Evolutionary conservation across 1,140 invertebrate species (phyloP).

Genomic region (Eurosta solidaginis): DNA sequence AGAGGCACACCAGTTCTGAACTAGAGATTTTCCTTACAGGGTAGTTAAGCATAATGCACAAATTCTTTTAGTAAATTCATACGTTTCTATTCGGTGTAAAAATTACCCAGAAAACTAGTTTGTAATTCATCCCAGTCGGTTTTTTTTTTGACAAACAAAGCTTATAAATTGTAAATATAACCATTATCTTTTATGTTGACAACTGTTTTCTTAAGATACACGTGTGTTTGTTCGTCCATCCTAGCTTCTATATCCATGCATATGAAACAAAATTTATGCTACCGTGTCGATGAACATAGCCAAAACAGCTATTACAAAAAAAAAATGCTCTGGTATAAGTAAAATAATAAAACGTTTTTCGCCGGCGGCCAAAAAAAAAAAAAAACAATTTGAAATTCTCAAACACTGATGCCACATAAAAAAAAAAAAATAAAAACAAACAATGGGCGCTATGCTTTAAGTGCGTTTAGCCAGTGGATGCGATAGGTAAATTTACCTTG

Average conservation of each 20-base stretch:
- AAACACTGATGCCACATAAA: not conserved
- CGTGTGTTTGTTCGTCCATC: too few species aligned
- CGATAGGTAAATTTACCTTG: constrained; percentile 50
- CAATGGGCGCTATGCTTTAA: too few species aligned
- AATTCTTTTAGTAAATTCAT: too few species aligned
- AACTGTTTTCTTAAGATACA: not conserved
- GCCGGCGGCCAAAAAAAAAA: not conserved
- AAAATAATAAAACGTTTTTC: not conserved
- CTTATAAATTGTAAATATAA: not conserved
- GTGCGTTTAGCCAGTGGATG: not conserved
- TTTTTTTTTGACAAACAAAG: not conserved
- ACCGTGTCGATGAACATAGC: too few species aligned
- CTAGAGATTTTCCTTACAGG: too few species aligned
- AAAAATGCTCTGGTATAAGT: not conserved
- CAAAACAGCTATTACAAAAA: not conserved
- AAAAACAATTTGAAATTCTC: not conserved
- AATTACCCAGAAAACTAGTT: too few species aligned
- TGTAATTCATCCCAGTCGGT: too few species aligned
- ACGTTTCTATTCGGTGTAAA: too few species aligned
- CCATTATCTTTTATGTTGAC: not conserved
- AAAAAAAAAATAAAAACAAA: not conserved
- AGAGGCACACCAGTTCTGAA: too few species aligned
- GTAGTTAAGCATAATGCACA: too few species aligned
- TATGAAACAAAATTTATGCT: too few species aligned
- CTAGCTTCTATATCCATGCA: too few species aligned